Evolutionary conservation across 2,797 vertebrate species (phyloP).

Genomic region (Cygnus olor): DNA sequence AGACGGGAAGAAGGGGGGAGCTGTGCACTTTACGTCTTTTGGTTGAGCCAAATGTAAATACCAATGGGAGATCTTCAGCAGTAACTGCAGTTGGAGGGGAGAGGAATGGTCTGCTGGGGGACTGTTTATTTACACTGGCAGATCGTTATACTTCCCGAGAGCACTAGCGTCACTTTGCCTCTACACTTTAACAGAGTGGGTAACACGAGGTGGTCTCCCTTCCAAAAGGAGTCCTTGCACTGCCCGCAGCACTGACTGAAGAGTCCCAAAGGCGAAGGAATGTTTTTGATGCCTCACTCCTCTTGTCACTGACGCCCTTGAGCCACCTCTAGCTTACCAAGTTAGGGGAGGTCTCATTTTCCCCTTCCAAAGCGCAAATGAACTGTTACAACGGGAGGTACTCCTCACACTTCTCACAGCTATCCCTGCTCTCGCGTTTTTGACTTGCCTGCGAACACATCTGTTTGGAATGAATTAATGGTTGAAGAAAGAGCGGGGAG

Average conservation of each 20-base stretch:
- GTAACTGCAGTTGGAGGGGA: constrained; percentile 33
- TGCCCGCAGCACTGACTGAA: constrained; percentile 1
- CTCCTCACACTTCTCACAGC: constrained; percentile 53
- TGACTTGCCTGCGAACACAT: neutral
- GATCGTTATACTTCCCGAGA: neutral
- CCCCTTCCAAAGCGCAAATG: neutral
- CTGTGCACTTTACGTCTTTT: constrained; percentile 64
- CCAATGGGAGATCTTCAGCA: constrained; percentile 49
- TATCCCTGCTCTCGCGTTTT: neutral
- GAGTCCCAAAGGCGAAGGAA: constrained; percentile 44
- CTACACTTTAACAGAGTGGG: neutral
- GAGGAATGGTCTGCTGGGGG: constrained; percentile 34
- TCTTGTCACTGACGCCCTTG: constrained; percentile 7
- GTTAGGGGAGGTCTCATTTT: neutral
- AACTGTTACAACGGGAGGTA: neutral
- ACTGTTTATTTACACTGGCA: neutral
- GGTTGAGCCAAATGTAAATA: constrained; percentile 71
- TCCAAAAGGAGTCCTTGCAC: neutral
- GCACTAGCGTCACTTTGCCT: constrained; percentile 63
- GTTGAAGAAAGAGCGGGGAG: constrained; percentile 1
- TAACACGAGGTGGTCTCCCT: neutral
- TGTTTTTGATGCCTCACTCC: constrained; percentile 36
- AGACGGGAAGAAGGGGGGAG: neutral
- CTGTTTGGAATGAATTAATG: neutral
- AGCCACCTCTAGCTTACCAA: neutral